These are phyloP conservation scores for Aspidapion aeneum DNA, from an alignment of 2,888 invertebrate species.

Conservation along the genomic window DNA sequence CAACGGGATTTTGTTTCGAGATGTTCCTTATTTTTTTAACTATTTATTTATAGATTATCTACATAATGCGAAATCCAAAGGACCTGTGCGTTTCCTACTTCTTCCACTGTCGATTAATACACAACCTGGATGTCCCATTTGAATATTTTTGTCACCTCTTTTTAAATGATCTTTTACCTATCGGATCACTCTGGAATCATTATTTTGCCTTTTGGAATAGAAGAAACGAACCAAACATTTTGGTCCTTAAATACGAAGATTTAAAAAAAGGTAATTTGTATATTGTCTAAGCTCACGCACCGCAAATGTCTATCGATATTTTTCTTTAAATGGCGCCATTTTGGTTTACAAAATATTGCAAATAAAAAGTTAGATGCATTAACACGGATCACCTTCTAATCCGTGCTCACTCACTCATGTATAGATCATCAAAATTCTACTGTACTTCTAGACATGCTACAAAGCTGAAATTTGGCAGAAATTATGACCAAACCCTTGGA, in stretches of 20 bases:
- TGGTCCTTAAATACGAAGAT: constrained; percentile 42
- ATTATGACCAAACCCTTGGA: no score
- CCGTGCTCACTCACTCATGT: no score
- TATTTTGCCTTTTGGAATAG: constrained; percentile 38
- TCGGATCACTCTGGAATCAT: constrained; percentile 32
- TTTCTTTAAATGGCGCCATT: no score
- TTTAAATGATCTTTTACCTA: constrained; percentile 1
- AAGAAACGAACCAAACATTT: constrained; percentile 35
- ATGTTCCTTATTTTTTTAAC: no score
- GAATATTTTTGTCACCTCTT: constrained; percentile 56
- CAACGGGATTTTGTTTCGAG: no score
- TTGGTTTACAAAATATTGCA: no score
- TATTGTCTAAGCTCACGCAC: background rate
- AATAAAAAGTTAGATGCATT: no score
- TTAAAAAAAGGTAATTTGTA: constrained; percentile 27
- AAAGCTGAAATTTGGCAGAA: no score
- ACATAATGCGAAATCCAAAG: constrained; percentile 67
- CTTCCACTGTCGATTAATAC: constrained; percentile 60
- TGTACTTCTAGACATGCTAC: no score
- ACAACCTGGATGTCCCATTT: constrained; percentile 52
- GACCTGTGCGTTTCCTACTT: constrained; percentile 68
- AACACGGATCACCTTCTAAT: no score
- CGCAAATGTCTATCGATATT: no score
- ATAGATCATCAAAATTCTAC: no score
- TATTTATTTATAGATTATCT: constrained; percentile 54